These are phyloP conservation scores for Ceratitis capitata DNA, from an alignment of 1,140 invertebrate genomes.

Conservation along the genomic window DNA sequence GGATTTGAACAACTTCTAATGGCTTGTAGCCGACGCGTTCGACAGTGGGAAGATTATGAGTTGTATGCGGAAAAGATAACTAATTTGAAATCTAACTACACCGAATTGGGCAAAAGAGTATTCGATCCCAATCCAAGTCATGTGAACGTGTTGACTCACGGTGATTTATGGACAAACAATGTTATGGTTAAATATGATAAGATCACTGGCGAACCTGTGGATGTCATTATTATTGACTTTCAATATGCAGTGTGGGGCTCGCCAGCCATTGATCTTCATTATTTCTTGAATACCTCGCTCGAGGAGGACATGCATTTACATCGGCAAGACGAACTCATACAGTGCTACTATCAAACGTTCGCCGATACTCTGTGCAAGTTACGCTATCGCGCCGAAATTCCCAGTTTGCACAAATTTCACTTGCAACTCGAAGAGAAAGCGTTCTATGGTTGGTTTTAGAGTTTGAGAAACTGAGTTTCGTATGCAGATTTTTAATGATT, in stretches of 20 bases:
- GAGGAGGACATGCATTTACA: slow-evolving; percentile 53
- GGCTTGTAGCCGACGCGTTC: slow-evolving; percentile 49
- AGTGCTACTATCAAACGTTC: slow-evolving; percentile 53
- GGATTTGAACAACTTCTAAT: slow-evolving; percentile 52
- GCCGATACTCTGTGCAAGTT: slow-evolving; percentile 51
- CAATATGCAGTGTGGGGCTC: slow-evolving; percentile 61
- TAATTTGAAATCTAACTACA: slow-evolving; percentile 50
- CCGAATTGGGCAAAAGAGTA: slow-evolving; percentile 56
- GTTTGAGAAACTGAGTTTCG: background rate
- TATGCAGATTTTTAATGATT: background rate
- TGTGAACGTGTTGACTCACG: slow-evolving; percentile 73
- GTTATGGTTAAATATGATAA: slow-evolving; percentile 72
- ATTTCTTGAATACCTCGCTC: slow-evolving; percentile 60
- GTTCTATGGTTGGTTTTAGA: slow-evolving; percentile 54
- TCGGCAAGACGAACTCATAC: slow-evolving; percentile 55
- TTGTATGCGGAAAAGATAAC: slow-evolving; percentile 53
- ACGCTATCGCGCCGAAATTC: slow-evolving; percentile 49
- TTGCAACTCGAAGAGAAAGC: slow-evolving; percentile 53
- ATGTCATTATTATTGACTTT: slow-evolving; percentile 66
- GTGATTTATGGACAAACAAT: slow-evolving; percentile 76
- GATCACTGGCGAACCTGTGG: slow-evolving; percentile 62
- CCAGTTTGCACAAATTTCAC: slow-evolving; percentile 57
- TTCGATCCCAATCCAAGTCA: slow-evolving; percentile 64
- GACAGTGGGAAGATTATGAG: slow-evolving; percentile 52
- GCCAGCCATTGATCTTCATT: slow-evolving; percentile 60